Evolutionary conservation across 2,113 vertebrate species (phyloP).

Genomic region (Alosa alosa): DNA sequence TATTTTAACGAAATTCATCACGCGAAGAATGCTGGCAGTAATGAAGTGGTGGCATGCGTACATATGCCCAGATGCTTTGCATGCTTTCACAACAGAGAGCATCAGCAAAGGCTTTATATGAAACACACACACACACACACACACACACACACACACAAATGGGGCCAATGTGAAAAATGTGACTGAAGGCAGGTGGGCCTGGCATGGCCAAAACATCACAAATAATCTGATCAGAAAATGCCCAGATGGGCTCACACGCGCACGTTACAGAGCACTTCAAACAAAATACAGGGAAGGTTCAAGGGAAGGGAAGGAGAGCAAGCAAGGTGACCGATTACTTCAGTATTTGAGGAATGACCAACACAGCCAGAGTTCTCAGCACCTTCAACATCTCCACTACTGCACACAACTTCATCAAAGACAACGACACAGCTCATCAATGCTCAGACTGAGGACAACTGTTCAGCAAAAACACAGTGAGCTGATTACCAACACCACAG

Average conservation of each 20-base stretch:
- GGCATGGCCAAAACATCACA: background rate
- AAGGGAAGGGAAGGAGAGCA: too few species aligned
- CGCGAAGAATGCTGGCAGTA: too few species aligned
- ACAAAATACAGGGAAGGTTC: too few species aligned
- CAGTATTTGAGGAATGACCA: background rate
- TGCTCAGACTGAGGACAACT: too few species aligned
- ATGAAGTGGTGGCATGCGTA: too few species aligned
- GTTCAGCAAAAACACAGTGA: too few species aligned
- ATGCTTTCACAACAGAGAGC: background rate
- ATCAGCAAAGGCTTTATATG: background rate
- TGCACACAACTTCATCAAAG: background rate
- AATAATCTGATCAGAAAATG: background rate
- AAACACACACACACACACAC: background rate
- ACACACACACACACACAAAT: background rate
- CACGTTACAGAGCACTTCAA: background rate
- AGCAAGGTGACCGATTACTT: too few species aligned
- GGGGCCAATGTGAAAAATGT: background rate
- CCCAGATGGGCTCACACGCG: background rate
- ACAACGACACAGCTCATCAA: background rate
- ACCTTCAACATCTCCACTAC: background rate
- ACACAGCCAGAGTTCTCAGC: background rate
- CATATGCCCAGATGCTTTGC: background rate
- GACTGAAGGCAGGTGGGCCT: background rate
- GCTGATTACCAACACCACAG: too few species aligned
- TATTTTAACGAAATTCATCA: too few species aligned